These are phyloP conservation scores for Diachasmimorpha longicaudata DNA, from an alignment of 1,140 invertebrate genomes.

Conservation along the genomic window DNA sequence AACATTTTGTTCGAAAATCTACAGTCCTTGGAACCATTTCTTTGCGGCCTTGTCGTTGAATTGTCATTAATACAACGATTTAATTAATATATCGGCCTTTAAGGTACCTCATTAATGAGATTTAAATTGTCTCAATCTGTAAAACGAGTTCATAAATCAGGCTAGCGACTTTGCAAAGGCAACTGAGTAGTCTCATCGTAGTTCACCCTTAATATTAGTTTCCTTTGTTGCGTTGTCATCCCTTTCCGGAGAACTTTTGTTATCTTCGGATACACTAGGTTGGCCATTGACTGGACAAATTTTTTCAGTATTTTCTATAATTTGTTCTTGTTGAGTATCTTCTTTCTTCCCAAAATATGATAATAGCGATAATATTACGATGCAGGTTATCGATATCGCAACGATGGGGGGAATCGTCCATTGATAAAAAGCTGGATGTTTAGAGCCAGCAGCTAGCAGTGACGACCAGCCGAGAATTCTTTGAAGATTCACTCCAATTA, in stretches of 20 bases:
- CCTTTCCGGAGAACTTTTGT: neutral
- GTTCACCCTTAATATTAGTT: no score
- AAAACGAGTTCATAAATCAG: no score
- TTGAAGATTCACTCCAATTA: constrained; percentile 34
- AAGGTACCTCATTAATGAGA: no score
- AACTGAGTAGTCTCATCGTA: no score
- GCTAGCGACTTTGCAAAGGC: no score
- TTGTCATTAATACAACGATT: no score
- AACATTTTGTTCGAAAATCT: no score
- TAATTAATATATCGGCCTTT: no score
- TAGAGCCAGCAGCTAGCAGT: constrained; percentile 40
- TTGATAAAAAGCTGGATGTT: constrained; percentile 47
- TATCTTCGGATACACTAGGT: neutral
- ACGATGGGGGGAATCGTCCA: constrained; percentile 55
- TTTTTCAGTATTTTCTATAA: neutral
- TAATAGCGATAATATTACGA: constrained; percentile 23
- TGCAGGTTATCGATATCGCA: constrained; percentile 32
- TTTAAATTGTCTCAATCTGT: no score
- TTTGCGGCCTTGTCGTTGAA: no score
- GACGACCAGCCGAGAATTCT: constrained; percentile 46
- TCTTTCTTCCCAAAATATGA: neutral
- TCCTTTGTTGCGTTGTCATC: no score
- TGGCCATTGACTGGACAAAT: neutral
- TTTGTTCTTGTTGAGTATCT: neutral
- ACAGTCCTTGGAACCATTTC: no score